These are phyloP conservation scores for Platygyra sinensis DNA, from an alignment of 64 coral and sea anemone genomes.

Conservation along the genomic window DNA sequence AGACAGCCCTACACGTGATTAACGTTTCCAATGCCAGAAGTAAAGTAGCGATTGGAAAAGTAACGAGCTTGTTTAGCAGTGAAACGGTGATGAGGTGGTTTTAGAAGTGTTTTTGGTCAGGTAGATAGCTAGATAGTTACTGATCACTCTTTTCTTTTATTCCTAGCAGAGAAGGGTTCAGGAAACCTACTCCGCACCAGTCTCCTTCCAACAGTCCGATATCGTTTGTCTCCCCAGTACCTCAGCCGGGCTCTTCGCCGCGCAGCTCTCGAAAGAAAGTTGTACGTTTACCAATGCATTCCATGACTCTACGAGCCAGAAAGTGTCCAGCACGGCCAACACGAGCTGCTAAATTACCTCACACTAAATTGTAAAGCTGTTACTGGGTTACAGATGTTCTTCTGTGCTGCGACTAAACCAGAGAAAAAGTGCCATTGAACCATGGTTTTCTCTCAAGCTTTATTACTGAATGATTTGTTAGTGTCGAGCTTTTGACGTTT, in stretches of 20 bases:
- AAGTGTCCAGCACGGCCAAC: constrained; percentile 57
- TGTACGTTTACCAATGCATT: constrained; percentile 58
- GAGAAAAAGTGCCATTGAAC: neutral
- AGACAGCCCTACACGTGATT: no score
- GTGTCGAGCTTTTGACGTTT: no score
- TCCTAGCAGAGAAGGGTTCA: constrained; percentile 18
- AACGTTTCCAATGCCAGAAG: no score
- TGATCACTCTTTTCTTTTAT: constrained; percentile 15
- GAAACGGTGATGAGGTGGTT: no score
- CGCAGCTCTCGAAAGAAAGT: constrained; percentile 40
- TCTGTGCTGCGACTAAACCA: no score
- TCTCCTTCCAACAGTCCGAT: constrained; percentile 95
- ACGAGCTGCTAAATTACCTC: constrained; percentile 84
- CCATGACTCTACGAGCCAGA: constrained; percentile 84
- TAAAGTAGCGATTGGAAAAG: no score
- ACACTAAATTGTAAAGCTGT: constrained; percentile 45
- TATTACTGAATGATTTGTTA: no score
- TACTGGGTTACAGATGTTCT: no score
- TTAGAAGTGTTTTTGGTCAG: no score
- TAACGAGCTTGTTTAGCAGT: no score
- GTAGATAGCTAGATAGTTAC: neutral
- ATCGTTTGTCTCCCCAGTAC: constrained; percentile 81
- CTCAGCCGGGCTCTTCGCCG: constrained; percentile 37
- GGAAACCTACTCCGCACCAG: constrained; percentile 75
- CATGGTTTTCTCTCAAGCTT: neutral